Evolutionary conservation across 2,888 invertebrate genomes (phyloP).

Genomic region (Diaphora mendica): DNA sequence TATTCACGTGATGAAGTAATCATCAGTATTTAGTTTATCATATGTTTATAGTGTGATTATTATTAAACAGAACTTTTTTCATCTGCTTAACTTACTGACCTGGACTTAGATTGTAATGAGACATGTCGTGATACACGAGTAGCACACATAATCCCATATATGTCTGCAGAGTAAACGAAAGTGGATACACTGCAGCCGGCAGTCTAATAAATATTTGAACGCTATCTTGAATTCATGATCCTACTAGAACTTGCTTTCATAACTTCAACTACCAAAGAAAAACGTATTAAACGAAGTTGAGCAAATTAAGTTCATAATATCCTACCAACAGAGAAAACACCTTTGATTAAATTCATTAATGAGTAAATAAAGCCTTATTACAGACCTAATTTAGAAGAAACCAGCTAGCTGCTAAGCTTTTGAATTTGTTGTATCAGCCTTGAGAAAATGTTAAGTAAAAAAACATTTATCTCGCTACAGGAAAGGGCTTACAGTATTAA

Average conservation of each 20-base stretch:
- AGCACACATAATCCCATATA: neutral
- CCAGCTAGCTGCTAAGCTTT: constrained; percentile 10
- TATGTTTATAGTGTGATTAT: neutral
- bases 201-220: neutral
- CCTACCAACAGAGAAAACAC: constrained; percentile 4
- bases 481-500: constrained; percentile 49
- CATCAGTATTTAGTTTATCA: neutral
- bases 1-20: neutral
- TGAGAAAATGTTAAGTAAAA: constrained; percentile 39
- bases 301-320: constrained; percentile 12
- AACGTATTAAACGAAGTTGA: constrained; percentile 4
- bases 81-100: neutral
- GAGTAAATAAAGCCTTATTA: constrained; percentile 11
- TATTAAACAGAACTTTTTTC: neutral
- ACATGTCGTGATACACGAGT: neutral
- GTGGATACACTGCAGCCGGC: neutral
- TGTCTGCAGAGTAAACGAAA: neutral
- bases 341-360: constrained; percentile 18
- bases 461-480: constrained; percentile 49
- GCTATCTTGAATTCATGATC: neutral
- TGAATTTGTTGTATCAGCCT: constrained; percentile 39
- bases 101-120: neutral
- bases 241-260: constrained; percentile 12
- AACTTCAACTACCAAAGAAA: constrained; percentile 17
- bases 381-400: constrained; percentile 9